A percentile compares a stretch with the other conserved stretches of the same genome.
phyloP scores from a whole-genome alignment of 2,797 vertebrate species.

The Cuniculus paca region DNA sequence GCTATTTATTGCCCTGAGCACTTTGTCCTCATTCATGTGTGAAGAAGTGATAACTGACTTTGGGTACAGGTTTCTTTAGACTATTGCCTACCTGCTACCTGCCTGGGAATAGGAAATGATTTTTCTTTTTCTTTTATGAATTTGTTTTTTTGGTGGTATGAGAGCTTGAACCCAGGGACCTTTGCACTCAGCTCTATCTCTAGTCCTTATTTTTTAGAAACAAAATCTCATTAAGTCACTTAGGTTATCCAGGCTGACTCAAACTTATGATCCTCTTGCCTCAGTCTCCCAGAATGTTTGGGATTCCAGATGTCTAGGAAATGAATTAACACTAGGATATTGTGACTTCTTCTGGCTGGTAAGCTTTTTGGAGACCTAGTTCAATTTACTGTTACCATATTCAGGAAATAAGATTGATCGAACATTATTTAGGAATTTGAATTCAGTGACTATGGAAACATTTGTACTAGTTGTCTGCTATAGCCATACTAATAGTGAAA shows the following conservation, averaged over 20 bases:
- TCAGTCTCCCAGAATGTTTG: neutral
- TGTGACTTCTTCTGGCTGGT: neutral
- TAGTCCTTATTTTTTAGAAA: neutral
- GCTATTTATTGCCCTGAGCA: slow-evolving; percentile 1
- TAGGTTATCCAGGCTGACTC: neutral
- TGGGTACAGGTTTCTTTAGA: slow-evolving; percentile 1
- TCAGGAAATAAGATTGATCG: neutral
- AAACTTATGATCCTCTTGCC: neutral
- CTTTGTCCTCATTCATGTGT: slow-evolving; percentile 25
- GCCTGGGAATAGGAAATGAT: neutral
- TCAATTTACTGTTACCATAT: neutral
- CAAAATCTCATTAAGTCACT: neutral
- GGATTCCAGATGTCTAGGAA: neutral
- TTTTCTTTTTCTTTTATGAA: neutral
- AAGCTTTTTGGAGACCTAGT: neutral
- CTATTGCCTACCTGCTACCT: neutral
- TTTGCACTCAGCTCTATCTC: neutral
- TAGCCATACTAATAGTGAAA: neutral
- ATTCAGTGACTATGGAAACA: slow-evolving; percentile 25
- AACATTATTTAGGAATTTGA: slow-evolving; percentile 52
- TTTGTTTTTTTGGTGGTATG: neutral
- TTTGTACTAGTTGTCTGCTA: slow-evolving; percentile 15
- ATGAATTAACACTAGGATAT: neutral
- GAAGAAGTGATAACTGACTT: neutral
- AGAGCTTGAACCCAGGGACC: neutral